Evolutionary conservation across 2,113 vertebrate genomes (phyloP).

Genomic region (Siniperca knerii): DNA sequence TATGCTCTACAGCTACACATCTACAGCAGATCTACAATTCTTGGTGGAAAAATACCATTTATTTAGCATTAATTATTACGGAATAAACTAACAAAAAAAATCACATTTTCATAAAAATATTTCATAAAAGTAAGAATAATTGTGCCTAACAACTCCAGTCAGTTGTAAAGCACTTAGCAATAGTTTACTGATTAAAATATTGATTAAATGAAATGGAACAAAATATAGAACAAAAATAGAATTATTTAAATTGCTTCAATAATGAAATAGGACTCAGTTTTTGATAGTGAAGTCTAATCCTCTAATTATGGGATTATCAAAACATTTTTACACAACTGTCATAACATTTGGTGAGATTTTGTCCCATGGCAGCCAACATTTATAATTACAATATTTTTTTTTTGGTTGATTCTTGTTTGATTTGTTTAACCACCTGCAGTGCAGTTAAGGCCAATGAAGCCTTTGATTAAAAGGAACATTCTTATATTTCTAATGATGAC

Average conservation of each 20-base stretch:
- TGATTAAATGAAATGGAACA: constrained; percentile 12
- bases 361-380: not conserved
- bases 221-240: not conserved
- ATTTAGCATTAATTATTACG: constrained; percentile 1
- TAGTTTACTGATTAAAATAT: not conserved
- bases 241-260: not conserved
- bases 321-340: not conserved
- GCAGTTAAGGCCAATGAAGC: not conserved
- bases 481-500: not conserved
- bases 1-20: constrained; percentile 13
- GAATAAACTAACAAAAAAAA: not conserved
- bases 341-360: not conserved
- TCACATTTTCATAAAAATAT: not conserved
- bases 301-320: not conserved
- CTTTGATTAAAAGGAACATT: not conserved
- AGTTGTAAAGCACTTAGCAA: not conserved
- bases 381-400: not conserved
- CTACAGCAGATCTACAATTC: not conserved
- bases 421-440: not conserved
- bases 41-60: not conserved
- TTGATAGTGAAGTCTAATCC: not conserved
- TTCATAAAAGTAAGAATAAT: not conserved
- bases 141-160: not conserved
- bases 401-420: not conserved
- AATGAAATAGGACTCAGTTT: not conserved